Evolutionary conservation across 1,140 invertebrate genomes (phyloP).

Genomic region (Bacillus rossius): DNA sequence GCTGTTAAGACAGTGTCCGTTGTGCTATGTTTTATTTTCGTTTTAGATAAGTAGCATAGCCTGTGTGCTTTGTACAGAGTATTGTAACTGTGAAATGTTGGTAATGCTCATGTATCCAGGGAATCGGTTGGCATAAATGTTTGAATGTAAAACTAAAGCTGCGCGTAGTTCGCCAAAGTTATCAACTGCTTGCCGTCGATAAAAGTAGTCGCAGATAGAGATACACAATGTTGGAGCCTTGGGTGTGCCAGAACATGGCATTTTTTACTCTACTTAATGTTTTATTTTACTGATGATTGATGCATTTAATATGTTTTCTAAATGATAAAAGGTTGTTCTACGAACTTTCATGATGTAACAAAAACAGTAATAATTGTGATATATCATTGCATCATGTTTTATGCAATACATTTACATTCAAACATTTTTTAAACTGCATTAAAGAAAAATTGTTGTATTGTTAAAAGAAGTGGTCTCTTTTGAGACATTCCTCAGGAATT

Average conservation of each 20-base stretch:
- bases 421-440: neutral
- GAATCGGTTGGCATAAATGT: slow-evolving; percentile 10
- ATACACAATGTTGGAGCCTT: slow-evolving; percentile 3
- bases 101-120: slow-evolving; percentile 10
- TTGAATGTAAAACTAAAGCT: slow-evolving; percentile 5
- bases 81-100: neutral
- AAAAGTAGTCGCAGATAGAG: neutral
- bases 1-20: too few relatives aligned
- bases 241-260: neutral
- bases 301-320: neutral
- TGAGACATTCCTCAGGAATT: neutral
- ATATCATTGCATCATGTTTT: neutral
- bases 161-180: neutral
- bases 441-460: slow-evolving; percentile 2
- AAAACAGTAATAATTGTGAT: slow-evolving; percentile 2
- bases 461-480: slow-evolving; percentile 6
- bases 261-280: slow-evolving; percentile 1
- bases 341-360: neutral
- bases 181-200: neutral
- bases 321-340: neutral
- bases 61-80: too few relatives aligned
- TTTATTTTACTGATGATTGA: neutral
- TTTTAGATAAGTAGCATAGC: too few relatives aligned
- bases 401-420: slow-evolving; percentile 6
- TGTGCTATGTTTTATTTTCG: too few relatives aligned